These are phyloP conservation scores for Lepidocyrtinus sp. DNA, from an alignment of 2,888 invertebrate species.

Conservation along the genomic window DNA sequence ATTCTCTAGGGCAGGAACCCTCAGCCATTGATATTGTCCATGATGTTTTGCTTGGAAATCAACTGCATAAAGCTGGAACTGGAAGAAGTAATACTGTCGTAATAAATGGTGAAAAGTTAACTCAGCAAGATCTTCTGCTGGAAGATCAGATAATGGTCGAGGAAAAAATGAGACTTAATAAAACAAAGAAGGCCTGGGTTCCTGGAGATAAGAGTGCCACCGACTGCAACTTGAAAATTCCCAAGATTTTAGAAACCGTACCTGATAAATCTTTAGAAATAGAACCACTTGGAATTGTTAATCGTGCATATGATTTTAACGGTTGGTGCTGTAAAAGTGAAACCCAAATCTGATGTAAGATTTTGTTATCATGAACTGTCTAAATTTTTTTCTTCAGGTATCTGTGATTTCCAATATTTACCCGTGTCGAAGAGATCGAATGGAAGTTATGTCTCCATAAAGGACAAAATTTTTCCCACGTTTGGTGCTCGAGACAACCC, in stretches of 20 bases:
- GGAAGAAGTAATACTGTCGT: neutral
- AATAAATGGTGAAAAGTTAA: slow-evolving; percentile 29
- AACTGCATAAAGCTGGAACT: neutral
- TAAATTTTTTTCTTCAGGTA: slow-evolving; percentile 75
- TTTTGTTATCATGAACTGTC: neutral
- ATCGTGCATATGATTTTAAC: slow-evolving; percentile 72
- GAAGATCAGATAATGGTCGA: slow-evolving; percentile 35
- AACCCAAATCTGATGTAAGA: neutral
- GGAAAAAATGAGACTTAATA: slow-evolving; percentile 15
- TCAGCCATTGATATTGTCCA: slow-evolving; percentile 18
- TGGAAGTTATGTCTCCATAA: slow-evolving; percentile 76
- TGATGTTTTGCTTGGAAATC: slow-evolving; percentile 36
- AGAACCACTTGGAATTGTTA: slow-evolving; percentile 72
- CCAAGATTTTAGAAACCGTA: slow-evolving; percentile 66
- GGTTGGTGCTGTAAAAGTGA: too few species aligned
- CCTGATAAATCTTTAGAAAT: slow-evolving; percentile 64
- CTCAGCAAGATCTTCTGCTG: slow-evolving; percentile 8
- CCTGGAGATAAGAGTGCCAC: neutral
- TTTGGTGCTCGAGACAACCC: slow-evolving; percentile 54
- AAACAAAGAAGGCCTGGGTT: slow-evolving; percentile 27
- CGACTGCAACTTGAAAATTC: slow-evolving; percentile 41
- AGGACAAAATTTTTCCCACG: slow-evolving; percentile 75
- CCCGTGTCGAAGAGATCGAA: slow-evolving; percentile 74
- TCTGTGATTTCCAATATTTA: slow-evolving; percentile 94
- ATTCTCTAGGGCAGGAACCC: slow-evolving; percentile 7